Conservation (phyloP, 92 coral and sea anemone species). For the Siderastrea siderea region DNA sequence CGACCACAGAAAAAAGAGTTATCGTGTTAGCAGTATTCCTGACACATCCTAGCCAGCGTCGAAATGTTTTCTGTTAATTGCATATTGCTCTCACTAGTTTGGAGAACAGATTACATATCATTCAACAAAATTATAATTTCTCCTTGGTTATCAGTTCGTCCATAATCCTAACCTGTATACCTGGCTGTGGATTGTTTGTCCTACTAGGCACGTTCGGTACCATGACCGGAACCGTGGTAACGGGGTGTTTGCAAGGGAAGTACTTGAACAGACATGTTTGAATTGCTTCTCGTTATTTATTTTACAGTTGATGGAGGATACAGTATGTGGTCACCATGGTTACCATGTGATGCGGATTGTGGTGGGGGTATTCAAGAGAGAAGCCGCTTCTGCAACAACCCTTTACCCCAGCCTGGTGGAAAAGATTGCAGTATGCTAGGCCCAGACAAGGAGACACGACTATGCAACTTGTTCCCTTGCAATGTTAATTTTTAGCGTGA, state of each 20-base stretch:
- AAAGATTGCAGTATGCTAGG: slow-evolving; percentile 69
- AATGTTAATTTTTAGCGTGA: slow-evolving; percentile 41
- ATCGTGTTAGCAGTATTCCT: no score
- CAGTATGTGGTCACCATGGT: slow-evolving; percentile 82
- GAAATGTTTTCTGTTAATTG: no score
- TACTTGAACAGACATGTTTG: not conserved
- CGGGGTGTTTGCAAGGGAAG: not conserved
- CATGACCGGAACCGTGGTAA: no score
- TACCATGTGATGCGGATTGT: slow-evolving; percentile 90
- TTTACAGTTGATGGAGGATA: slow-evolving; percentile 70
- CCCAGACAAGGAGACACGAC: slow-evolving; percentile 69
- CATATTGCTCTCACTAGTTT: no score
- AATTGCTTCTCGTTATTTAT: not conserved
- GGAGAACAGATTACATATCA: no score
- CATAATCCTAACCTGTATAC: no score
- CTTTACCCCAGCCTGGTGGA: slow-evolving; percentile 50
- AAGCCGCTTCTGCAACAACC: slow-evolving; percentile 69
- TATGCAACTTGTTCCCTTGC: slow-evolving; percentile 80
- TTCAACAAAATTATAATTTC: no score
- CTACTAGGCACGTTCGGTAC: no score
- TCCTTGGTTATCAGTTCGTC: no score
- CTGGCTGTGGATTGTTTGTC: no score
- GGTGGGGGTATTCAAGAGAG: slow-evolving; percentile 91
- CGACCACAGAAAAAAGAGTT: no score
- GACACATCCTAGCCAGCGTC: no score